Percentiles rank a stretch among this genome's conserved stretches.
These are phyloP conservation scores for Semotilus atromaculatus DNA, from an alignment of 2,797 vertebrate species.

Conservation along the genomic window DNA sequence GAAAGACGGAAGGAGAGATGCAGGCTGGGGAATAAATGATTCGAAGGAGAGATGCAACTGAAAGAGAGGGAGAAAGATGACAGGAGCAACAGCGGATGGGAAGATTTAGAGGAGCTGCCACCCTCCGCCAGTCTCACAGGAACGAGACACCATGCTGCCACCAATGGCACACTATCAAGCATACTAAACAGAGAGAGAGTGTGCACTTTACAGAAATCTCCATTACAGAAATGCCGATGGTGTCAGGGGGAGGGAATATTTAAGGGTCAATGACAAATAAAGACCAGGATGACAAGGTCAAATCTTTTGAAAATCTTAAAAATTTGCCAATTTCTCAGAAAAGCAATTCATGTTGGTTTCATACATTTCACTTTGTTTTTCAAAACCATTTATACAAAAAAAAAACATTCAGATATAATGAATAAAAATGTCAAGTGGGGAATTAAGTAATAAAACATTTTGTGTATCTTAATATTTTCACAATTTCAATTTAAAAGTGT, in stretches of 20 bases:
- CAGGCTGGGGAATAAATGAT: constrained; percentile 30
- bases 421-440: background rate
- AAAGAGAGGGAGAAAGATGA: constrained; percentile 50
- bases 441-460: background rate
- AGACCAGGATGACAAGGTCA: background rate
- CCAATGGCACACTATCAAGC: constrained; percentile 73
- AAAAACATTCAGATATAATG: background rate
- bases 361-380: background rate
- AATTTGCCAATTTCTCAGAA: background rate
- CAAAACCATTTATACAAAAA: background rate
- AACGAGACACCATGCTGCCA: constrained; percentile 72
- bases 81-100: constrained; percentile 50
- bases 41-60: constrained; percentile 49
- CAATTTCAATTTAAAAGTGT: background rate
- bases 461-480: background rate
- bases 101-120: constrained; percentile 56
- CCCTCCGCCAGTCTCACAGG: constrained; percentile 74
- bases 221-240: constrained; percentile 31
- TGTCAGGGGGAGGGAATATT: background rate
- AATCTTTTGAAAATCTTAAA: background rate
- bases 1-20: constrained; percentile 46
- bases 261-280: constrained; percentile 19
- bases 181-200: constrained; percentile 59
- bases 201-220: constrained; percentile 38
- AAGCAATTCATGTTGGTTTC: background rate